Evolutionary conservation across 2,888 invertebrate genomes (phyloP).

Genomic region (Melikaiella ostensackeni): DNA sequence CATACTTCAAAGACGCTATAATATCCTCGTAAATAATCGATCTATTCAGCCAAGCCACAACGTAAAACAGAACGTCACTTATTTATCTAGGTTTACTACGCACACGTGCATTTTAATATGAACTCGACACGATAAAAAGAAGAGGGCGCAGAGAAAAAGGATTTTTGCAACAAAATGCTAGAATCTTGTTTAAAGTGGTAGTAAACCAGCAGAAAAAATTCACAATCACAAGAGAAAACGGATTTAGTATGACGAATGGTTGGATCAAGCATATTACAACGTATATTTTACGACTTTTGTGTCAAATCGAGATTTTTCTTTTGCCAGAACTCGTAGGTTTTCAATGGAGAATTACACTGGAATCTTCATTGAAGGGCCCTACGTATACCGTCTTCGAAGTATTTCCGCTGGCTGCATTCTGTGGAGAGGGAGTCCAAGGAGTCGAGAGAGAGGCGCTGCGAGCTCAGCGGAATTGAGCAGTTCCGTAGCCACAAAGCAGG

Average conservation of each 20-base stretch:
- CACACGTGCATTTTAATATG: constrained; percentile 2
- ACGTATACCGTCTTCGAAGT: too few relatives aligned
- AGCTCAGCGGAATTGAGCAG: too few relatives aligned
- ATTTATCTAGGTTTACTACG: constrained; percentile 7
- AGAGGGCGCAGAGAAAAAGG: background rate
- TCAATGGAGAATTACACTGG: too few relatives aligned
- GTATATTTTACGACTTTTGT: background rate
- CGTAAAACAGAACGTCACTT: background rate
- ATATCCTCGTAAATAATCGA: constrained; percentile 34
- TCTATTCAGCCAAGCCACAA: constrained; percentile 22
- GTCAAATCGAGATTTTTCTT: background rate
- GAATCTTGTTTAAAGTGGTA: background rate
- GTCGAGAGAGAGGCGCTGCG: too few relatives aligned
- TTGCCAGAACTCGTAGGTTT: background rate
- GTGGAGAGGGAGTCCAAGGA: too few relatives aligned
- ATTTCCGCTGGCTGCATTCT: too few relatives aligned
- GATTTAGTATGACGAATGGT: background rate
- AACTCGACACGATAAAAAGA: background rate
- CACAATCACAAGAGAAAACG: background rate
- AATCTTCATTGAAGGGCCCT: too few relatives aligned
- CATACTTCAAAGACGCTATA: constrained; percentile 14
- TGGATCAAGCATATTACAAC: background rate
- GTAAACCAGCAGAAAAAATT: background rate
- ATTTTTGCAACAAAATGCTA: background rate
- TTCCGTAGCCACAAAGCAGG: too few relatives aligned